These are phyloP conservation scores for Pediacus dermestoides DNA, from an alignment of 2,888 invertebrate genomes.

Conservation along the genomic window DNA sequence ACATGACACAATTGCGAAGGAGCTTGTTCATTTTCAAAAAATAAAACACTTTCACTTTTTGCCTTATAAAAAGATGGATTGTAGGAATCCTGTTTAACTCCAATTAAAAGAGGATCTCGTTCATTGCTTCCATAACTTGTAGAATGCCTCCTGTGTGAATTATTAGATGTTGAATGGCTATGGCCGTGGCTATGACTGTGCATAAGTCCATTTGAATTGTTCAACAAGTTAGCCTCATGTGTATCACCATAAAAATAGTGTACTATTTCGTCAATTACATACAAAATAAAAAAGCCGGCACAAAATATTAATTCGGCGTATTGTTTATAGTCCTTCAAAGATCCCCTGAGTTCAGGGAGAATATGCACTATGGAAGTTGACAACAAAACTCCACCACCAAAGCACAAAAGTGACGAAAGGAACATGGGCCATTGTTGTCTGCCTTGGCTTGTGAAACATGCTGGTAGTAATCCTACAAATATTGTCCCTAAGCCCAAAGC, in stretches of 20 bases:
- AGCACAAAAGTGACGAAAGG: slow-evolving; percentile 69
- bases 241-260: slow-evolving; percentile 61
- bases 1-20: slow-evolving; percentile 60
- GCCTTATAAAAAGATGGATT: slow-evolving; percentile 33
- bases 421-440: slow-evolving; percentile 59
- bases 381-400: slow-evolving; percentile 76
- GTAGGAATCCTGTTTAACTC: slow-evolving; percentile 29
- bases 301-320: slow-evolving; percentile 66
- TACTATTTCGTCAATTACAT: slow-evolving; percentile 69
- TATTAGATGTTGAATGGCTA: background rate
- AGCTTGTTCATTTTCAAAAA: slow-evolving; percentile 24
- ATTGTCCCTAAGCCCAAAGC: slow-evolving; percentile 67
- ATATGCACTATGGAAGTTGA: slow-evolving; percentile 76
- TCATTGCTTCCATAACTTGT: slow-evolving; percentile 22
- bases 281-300: slow-evolving; percentile 67
- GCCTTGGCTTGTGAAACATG: slow-evolving; percentile 58
- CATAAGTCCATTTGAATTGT: background rate
- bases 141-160: slow-evolving; percentile 22
- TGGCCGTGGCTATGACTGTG: slow-evolving; percentile 8
- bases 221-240: slow-evolving; percentile 30
- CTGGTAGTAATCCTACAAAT: slow-evolving; percentile 66
- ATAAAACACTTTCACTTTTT: slow-evolving; percentile 31
- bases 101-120: slow-evolving; percentile 15
- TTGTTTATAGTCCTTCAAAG: slow-evolving; percentile 42
- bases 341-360: slow-evolving; percentile 69